Percentiles rank a stretch among this genome's conserved stretches.
phyloP scores from a whole-genome alignment of 2,113 vertebrate species.

The Scomber scombrus region DNA sequence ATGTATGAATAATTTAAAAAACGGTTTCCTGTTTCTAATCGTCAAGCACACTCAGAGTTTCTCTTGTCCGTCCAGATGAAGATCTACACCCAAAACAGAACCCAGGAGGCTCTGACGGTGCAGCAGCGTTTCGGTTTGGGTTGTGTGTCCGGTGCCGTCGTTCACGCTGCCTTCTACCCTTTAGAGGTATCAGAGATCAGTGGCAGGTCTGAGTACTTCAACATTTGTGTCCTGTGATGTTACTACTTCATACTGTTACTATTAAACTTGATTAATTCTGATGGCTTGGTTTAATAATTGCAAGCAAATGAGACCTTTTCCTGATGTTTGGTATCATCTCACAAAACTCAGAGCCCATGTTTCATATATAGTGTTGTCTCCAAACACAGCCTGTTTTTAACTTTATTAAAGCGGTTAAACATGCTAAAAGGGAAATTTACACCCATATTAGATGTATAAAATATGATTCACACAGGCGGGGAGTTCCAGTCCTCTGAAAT shows the following conservation, averaged over 20 bases:
- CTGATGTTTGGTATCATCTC: too few species aligned
- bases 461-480: too few species aligned
- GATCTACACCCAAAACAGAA: constrained; percentile 61
- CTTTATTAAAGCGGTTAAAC: too few species aligned
- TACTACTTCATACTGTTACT: not conserved
- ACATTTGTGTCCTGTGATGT: constrained; percentile 24
- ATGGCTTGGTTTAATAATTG: not conserved
- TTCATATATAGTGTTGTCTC: too few species aligned
- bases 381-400: too few species aligned
- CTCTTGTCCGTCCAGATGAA: constrained; percentile 74
- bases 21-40: not conserved
- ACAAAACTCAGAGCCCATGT: too few species aligned
- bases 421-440: too few species aligned
- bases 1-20: not conserved
- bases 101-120: constrained; percentile 75
- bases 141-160: constrained; percentile 81
- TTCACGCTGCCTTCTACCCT: constrained; percentile 84
- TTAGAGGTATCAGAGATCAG: constrained; percentile 81
- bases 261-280: not conserved
- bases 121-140: constrained; percentile 83
- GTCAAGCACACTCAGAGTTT: not conserved
- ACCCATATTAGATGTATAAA: too few species aligned
- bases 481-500: too few species aligned
- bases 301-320: not conserved
- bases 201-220: constrained; percentile 62